Evolutionary conservation across 2,113 vertebrate species (phyloP), one percentile per base, ranked within the genome.

Genomic region (Lampris incognitus): DNA sequence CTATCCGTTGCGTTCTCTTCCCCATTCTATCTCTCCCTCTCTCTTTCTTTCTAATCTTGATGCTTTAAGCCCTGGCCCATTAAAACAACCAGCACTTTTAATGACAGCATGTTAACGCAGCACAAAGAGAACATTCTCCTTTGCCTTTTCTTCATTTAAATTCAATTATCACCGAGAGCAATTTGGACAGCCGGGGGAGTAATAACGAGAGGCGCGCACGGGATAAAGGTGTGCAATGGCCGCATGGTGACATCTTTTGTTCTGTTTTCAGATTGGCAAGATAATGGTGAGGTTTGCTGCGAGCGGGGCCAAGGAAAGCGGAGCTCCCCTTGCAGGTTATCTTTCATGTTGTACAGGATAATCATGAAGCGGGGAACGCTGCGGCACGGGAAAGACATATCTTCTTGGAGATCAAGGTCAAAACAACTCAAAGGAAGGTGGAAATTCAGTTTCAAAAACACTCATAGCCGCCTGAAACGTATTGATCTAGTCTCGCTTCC

Each of bases 361-460:
- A 93, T 93, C 88, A 93, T 66, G 59, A 82, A 84, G 89, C 81
- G 79, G 73, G 85, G 86, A 89, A 86, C 88, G 84, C 89, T 24
- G 57, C 66, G 69, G 79, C 84, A 82, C 84, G 74, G 83, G 84
- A 61, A 58, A 90, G 90, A 86, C 87, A 65, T 91, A 92, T 92
- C 90, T 90, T 85, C 86, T 85, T 82, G 61, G 87, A 91, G 89
- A 93, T 94, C 92, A 93, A 93, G 92, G 90, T 93, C 92, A 93
- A 91, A 93, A 90, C 92, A 93, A 91, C 91, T 92, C 88, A 87
- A 87, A 89, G 84, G 87, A 89, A 90, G 90, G 89, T 90, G 87
- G 90, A 91, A 93, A 92, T 92, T 91, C 87, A 81, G 87, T 89
- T 90, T 92, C 79, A 85, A 86, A 91, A 93, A 92, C 89, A 92